phyloP scores from a whole-genome alignment of 2,113 vertebrate genomes.

The Datnioides undecimradiatus region DNA sequence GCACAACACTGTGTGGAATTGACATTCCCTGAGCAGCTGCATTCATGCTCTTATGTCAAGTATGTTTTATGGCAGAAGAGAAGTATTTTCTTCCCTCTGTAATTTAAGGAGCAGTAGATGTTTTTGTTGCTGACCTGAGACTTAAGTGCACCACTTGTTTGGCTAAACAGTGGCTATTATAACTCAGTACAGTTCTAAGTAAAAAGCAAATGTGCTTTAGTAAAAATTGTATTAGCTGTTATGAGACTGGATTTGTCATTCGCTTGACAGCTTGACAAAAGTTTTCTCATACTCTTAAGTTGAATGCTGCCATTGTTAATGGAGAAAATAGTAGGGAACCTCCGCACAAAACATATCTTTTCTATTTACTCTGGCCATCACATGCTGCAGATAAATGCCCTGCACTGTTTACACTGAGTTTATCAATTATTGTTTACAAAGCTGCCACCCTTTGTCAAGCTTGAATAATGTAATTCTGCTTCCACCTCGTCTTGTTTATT shows the following conservation, averaged over 20 bases:
- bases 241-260: slow-evolving; percentile 23
- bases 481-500: slow-evolving; percentile 50
- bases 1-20: slow-evolving; percentile 8
- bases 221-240: background rate
- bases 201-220: background rate
- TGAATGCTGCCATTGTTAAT: background rate
- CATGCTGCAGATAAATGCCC: slow-evolving; percentile 33
- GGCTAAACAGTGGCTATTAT: background rate
- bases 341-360: background rate
- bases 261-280: slow-evolving; percentile 21
- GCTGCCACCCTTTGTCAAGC: slow-evolving; percentile 41
- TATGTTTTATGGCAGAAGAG: background rate
- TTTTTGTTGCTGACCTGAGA: too few relatives aligned
- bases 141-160: background rate
- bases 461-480: slow-evolving; percentile 47
- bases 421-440: slow-evolving; percentile 59
- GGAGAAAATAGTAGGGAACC: background rate
- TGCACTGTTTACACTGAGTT: slow-evolving; percentile 37
- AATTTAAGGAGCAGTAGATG: background rate
- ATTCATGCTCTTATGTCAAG: background rate
- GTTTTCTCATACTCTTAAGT: slow-evolving; percentile 16
- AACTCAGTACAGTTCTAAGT: background rate
- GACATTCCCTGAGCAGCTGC: slow-evolving; percentile 1
- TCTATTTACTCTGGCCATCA: slow-evolving; percentile 27
- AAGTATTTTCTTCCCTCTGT: background rate